Conservation (phyloP, 2,797 vertebrate species). For the Sorex maritimensis region DNA sequence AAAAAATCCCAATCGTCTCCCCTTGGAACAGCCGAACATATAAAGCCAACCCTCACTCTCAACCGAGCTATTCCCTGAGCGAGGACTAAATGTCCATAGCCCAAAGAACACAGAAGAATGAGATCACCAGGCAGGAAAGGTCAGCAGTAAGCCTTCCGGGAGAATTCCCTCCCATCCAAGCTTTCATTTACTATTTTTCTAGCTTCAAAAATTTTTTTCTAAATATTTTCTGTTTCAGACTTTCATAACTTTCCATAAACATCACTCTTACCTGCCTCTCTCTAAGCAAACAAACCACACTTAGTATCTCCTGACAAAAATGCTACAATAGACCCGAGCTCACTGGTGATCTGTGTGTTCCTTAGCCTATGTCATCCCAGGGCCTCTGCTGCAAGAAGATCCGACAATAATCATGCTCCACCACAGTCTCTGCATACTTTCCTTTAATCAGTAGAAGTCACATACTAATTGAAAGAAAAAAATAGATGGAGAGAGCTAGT, state of each 20-base stretch:
- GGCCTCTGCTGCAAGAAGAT: background rate
- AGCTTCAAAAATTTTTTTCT: background rate
- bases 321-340: too few relatives aligned
- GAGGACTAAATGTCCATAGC: background rate
- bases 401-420: background rate
- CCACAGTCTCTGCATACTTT: background rate
- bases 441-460: background rate
- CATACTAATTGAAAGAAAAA: background rate
- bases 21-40: constrained; percentile 57
- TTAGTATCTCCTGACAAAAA: background rate
- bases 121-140: background rate
- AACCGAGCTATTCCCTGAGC: constrained; percentile 51
- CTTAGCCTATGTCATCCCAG: background rate
- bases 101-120: background rate
- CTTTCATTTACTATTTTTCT: constrained; percentile 19
- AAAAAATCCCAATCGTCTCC: constrained; percentile 67
- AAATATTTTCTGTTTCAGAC: constrained; percentile 51
- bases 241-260: background rate
- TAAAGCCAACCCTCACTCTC: constrained; percentile 35
- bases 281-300: constrained; percentile 15
- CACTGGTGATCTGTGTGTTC: too few relatives aligned
- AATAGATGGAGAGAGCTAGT: background rate
- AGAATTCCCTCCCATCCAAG: background rate
- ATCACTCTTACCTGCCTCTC: background rate
- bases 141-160: background rate